Evolutionary conservation across 2,113 vertebrate genomes (phyloP).

Genomic region (Gambusia holbrooki): DNA sequence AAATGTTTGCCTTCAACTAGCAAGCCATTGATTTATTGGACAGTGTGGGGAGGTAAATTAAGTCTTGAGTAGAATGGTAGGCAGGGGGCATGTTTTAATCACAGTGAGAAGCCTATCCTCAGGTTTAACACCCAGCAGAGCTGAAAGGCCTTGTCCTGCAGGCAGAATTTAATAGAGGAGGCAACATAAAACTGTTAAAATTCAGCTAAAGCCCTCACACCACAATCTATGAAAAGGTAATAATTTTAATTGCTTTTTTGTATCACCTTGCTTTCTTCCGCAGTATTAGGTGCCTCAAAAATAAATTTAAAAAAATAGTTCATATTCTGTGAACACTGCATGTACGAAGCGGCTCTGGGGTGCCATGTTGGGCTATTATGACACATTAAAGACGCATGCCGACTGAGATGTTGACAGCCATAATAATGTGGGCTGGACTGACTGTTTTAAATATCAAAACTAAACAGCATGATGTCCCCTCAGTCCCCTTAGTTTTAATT

Average conservation of each 20-base stretch:
- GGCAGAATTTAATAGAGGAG: conserved; percentile 28
- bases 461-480: neutral
- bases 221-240: neutral
- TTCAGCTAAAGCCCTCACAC: neutral
- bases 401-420: neutral
- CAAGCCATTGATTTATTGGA: conserved; percentile 59
- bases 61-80: conserved; percentile 42
- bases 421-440: neutral
- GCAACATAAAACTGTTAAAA: conserved; percentile 8
- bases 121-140: conserved; percentile 32
- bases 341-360: neutral
- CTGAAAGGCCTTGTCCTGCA: conserved; percentile 43
- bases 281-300: neutral
- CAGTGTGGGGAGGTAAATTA: conserved; percentile 60
- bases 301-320: neutral
- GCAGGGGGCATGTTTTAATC: conserved; percentile 58
- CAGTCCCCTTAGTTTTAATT: neutral
- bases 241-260: conserved; percentile 2
- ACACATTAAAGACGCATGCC: neutral
- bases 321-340: neutral
- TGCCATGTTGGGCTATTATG: neutral
- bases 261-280: neutral
- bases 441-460: neutral
- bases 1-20: conserved; percentile 47
- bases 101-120: conserved; percentile 37